A percentile compares a stretch with the other conserved stretches of the same genome.
Conservation (phyloP, 2,113 vertebrate genomes). For the Crotalus tigris region DNA sequence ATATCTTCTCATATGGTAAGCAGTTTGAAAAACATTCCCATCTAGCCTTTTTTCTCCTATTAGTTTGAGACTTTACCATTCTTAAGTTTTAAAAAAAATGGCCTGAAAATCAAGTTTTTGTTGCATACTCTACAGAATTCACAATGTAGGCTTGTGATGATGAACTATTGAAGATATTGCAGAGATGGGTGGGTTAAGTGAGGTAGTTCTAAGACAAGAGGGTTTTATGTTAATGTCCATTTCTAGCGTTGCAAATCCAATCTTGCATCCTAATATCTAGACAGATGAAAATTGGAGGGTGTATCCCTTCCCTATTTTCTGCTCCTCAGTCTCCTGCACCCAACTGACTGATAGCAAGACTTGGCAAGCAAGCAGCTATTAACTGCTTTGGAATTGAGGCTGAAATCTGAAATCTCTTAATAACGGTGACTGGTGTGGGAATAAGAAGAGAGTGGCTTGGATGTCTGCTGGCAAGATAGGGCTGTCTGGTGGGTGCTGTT, state of each 20-base stretch:
- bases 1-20: not conserved
- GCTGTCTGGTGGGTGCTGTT: not conserved
- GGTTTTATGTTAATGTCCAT: not conserved
- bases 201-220: not conserved
- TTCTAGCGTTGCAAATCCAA: not conserved
- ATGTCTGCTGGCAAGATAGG: not conserved
- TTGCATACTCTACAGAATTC: not conserved
- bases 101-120: not conserved
- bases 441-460: not conserved
- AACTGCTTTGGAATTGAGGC: not conserved
- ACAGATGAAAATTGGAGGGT: not conserved
- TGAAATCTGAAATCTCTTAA: not conserved
- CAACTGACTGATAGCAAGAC: not conserved
- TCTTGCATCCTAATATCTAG: not conserved
- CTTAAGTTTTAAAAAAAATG: not conserved
- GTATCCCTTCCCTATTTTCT: not conserved
- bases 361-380: not conserved
- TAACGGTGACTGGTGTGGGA: not conserved
- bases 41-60: not conserved
- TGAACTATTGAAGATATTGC: not conserved
- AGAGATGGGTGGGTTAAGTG: not conserved
- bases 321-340: not conserved
- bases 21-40: not conserved
- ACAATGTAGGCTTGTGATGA: not conserved
- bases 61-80: not conserved